Base-by-base conservation (phyloP, 2,113 vertebrate species). In the Amphiprion ocellaris region DNA sequence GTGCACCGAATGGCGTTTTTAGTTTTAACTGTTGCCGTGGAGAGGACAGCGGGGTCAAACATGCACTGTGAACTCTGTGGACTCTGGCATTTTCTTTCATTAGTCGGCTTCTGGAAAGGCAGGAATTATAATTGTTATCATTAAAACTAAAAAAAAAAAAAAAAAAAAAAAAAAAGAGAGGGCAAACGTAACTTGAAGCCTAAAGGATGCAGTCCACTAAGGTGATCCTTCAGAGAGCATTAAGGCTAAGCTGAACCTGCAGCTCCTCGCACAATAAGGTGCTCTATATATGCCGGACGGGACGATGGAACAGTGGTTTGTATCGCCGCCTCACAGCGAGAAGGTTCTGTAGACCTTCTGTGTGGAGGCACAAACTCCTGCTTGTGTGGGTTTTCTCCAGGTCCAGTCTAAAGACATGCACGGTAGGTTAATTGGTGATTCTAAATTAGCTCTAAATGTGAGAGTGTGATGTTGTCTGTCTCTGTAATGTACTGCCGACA, bases 11-110 rank as follows among this genome's bases (percentile, higher is more conserved):
- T 47, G 71, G 54, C 49, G 66, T 74, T 83, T 78, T 61, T 74
- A 63, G 77, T 69, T 82, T 71, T 63, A 69, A 67, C 66, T 39
- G 67, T 21, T 21, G 53, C 77, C 49, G 80, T 24, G 66, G 79
- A 69, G 79, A 80, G 77, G 77, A 87, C 71, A 81, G 74, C 70
- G 37, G 64, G 87, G 75, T 88, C 84, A 85, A 58, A 73, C 33
- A 19, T 55, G 11, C 41, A 46, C 82, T 60, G 73, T 79, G 81
- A 86, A 74, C 55, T 73, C 24, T 62, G 53, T 4, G 39, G 63
- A 85, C 54, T 11, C 44, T 23, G 79, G 46, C 64, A 71, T 77
- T 79, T 52, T 19, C 53, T 87, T 84, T 84, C 54, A 81, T 91
- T 75, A 77, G 63, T n/a, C 47, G 68, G 46, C 64, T 54, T 41